Evolutionary conservation across 2,888 invertebrate genomes (phyloP), one percentile per base, ranked within the genome.

Genomic region (Drosophila kokeensis): DNA sequence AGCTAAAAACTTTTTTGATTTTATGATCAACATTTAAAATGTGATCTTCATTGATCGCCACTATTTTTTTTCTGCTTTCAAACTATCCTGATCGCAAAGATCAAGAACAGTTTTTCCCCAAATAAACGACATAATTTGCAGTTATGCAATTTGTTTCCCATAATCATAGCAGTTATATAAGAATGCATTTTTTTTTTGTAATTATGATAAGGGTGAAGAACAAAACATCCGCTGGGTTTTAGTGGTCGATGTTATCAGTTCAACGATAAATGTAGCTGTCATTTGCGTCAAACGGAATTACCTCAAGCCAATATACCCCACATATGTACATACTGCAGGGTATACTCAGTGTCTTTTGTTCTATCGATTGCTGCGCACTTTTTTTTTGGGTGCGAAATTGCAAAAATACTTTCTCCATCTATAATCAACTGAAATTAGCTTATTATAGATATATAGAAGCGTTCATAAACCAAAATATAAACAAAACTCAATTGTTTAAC

Each of bases 141-240:
- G 13, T 24, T 45, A 24, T 40, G 42, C 42, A 61, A 49, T 15
- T n/a, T 60, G 34, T 48, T 49, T 66, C 45, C 65, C 61, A 32
- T 30, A 55, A 48, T 55, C 62, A 58, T 7, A 38, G 54, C 18
- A 24, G 29, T 61, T 75, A 59, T 59, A 64, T 30, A 27, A 27
- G 36, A 59, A 63, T n/a, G 38, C 24, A n/a, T n/a, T 30, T 49
- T 53, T 40, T 36, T 15, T 49, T 49, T 21, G 4, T 30, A 34
- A 36, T 10, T 45, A 15, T 45, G 45, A 45, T 42, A 40, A 13
- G 36, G 15, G 63, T 58, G 48, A 71, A 53, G 63, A 21, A 7
- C 18, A 0, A 36, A 36, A 18, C 54, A 54, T 29, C 1, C 36
- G 13, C 10, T 24, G 30, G 45, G 52, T 34, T 55, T 53, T 48